Evolutionary conservation across 2,888 invertebrate genomes (phyloP).

Genomic region (Phortica magna): DNA sequence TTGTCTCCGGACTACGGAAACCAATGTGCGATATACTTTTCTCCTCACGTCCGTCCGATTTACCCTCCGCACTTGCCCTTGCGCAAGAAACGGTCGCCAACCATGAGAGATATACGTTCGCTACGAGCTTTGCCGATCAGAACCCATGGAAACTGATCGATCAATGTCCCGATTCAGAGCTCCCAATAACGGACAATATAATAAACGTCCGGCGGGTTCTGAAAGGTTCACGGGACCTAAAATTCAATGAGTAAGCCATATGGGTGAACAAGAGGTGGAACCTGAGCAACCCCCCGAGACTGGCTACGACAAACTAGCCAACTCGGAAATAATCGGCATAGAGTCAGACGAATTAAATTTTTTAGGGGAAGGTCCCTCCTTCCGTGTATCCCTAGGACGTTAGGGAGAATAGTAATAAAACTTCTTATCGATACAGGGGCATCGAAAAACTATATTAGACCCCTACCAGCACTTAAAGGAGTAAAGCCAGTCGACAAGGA

Average conservation of each 20-base stretch:
- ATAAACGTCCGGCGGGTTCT: not conserved
- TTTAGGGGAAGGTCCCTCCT: conserved; percentile 43
- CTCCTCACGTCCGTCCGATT: conserved; percentile 39
- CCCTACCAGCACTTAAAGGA: not conserved
- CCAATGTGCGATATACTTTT: conserved; percentile 42
- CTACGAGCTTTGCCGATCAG: too few species aligned
- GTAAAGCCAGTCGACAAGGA: not conserved
- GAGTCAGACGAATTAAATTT: conserved; percentile 36
- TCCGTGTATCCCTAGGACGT: conserved; percentile 40
- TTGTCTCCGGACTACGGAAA: conserved; percentile 42
- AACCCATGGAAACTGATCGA: conserved; percentile 6
- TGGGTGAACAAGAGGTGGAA: conserved; percentile 26
- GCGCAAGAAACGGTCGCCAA: conserved; percentile 44
- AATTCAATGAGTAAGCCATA: conserved; percentile 42
- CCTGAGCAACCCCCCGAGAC: not conserved
- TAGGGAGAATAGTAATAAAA: conserved; percentile 38
- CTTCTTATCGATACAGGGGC: conserved; percentile 46
- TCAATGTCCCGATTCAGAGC: conserved; percentile 1
- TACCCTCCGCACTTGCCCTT: conserved; percentile 42
- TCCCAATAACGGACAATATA: not conserved
- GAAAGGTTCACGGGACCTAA: conserved; percentile 39
- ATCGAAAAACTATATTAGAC: conserved; percentile 47
- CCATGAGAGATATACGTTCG: conserved; percentile 32
- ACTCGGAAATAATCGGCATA: conserved; percentile 28
- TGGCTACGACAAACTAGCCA: conserved; percentile 20